Conservation (phyloP, 2,888 invertebrate species). For the Megaustenia siamemsis region DNA sequence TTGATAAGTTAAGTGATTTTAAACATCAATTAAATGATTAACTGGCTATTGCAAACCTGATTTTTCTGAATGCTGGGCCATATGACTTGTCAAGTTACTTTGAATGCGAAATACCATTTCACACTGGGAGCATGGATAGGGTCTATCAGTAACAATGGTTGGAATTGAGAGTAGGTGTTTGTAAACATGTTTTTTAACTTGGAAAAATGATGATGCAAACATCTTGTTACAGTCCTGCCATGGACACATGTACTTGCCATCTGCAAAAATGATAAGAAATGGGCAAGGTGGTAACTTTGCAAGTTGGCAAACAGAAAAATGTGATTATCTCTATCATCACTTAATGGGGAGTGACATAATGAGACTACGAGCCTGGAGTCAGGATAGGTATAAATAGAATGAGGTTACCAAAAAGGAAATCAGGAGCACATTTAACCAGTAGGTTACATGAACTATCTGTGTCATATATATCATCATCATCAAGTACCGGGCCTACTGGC, state of each 20-base stretch:
- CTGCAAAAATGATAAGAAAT: neutral
- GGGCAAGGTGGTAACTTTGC: too few relatives aligned
- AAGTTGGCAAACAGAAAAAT: too few relatives aligned
- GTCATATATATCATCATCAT: too few relatives aligned
- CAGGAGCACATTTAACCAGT: too few relatives aligned
- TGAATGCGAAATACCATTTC: conserved; percentile 34
- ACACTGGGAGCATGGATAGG: conserved; percentile 39
- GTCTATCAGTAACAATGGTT: neutral
- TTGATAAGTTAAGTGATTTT: neutral
- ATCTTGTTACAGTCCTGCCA: conserved; percentile 42
- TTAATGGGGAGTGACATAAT: too few relatives aligned
- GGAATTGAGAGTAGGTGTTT: conserved; percentile 27
- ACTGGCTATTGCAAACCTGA: conserved; percentile 3
- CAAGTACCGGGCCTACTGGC: too few relatives aligned
- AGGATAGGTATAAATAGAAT: too few relatives aligned
- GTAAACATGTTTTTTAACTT: conserved; percentile 42
- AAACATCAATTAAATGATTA: neutral
- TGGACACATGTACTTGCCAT: conserved; percentile 43
- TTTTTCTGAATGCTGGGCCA: conserved; percentile 45
- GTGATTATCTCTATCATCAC: too few relatives aligned
- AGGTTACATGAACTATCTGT: too few relatives aligned
- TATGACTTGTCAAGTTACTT: conserved; percentile 33
- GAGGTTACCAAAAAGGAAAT: too few relatives aligned
- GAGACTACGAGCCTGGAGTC: too few relatives aligned
- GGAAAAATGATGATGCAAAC: conserved; percentile 39